Base-by-base conservation (phyloP, 2,797 vertebrate genomes). In the Limnodromus scolopaceus region DNA sequence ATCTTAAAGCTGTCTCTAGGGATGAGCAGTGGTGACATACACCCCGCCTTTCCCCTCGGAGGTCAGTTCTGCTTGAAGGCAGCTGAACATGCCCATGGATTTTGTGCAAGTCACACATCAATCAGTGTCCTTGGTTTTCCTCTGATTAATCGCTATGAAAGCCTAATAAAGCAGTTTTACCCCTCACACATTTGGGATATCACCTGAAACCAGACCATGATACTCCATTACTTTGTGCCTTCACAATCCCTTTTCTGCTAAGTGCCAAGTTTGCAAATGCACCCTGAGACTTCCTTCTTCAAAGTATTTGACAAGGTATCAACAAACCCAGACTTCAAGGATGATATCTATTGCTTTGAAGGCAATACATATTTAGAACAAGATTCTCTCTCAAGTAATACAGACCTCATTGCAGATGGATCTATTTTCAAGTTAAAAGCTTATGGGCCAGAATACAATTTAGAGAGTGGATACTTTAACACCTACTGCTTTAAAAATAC, bases 311-410 rank as follows among this genome's bases (percentile, higher is more conserved):
- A 95, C 61, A 84, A 49, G 75, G 69, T 77, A 81, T 88, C 93
- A 97, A 87, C 70, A 95, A 97, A 60, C 43, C 68, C 43, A 71
- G 63, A 75, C 72, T 78, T 89, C 87, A 93, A 65, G 92, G 27
- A 54, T 51, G 32, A 17, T 69, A 69, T 74, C 46, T 88, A 88
- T 69, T 92, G 39, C 75, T 96, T 95, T 86, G 84, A 96, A 90
- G 69, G 80, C 74, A 89, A 89, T 75, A 57, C 51, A 64, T 89
- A 53, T 84, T 91, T 95, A 83, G 84, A 89, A 89, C 19, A 96
- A 66, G 78, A 70, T 78, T 92, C 43, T 49, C 38, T 87, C 92
- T 96, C 39, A 49, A 78, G 45, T 87, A 91, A 92, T 61, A 70
- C 19, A 89, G 69, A 88, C 48, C 24, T 87, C 63, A 53, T 12